These are phyloP conservation scores for Adineta ricciae DNA, from an alignment of 2,888 invertebrate genomes.

Conservation along the genomic window DNA sequence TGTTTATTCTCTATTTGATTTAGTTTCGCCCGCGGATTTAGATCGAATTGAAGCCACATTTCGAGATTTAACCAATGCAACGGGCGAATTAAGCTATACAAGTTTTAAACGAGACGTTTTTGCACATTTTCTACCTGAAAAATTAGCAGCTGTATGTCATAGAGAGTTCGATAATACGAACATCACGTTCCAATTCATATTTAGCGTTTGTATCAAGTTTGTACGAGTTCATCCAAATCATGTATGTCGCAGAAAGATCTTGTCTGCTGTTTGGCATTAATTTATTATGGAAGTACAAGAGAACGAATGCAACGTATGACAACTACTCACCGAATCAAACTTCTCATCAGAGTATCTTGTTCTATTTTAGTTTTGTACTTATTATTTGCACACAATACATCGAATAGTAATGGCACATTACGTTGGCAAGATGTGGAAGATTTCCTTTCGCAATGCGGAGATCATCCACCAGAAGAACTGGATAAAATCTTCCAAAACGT, in stretches of 20 bases:
- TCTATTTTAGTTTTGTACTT: background rate
- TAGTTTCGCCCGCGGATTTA: background rate
- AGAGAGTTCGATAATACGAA: background rate
- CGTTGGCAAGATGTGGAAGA: constrained; percentile 14
- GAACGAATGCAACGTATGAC: constrained; percentile 19
- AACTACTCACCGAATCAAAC: background rate
- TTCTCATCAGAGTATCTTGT: too few relatives aligned
- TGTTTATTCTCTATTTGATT: background rate
- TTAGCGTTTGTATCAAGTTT: constrained; percentile 7
- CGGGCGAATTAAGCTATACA: background rate
- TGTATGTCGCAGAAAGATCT: constrained; percentile 1
- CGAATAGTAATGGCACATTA: background rate
- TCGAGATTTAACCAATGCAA: background rate
- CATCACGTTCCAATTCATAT: too few relatives aligned
- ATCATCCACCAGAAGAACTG: background rate
- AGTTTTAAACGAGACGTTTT: constrained; percentile 22
- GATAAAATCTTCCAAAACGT: background rate
- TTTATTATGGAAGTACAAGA: background rate
- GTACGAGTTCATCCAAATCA: background rate
- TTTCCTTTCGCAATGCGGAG: constrained; percentile 14
- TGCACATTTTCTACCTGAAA: constrained; percentile 1
- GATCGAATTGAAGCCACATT: constrained; percentile 6
- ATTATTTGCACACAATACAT: background rate
- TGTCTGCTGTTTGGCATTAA: background rate
- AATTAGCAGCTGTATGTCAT: background rate